These are phyloP conservation scores for Nomada lathburiana DNA, from an alignment of 2,888 invertebrate species.

Conservation along the genomic window DNA sequence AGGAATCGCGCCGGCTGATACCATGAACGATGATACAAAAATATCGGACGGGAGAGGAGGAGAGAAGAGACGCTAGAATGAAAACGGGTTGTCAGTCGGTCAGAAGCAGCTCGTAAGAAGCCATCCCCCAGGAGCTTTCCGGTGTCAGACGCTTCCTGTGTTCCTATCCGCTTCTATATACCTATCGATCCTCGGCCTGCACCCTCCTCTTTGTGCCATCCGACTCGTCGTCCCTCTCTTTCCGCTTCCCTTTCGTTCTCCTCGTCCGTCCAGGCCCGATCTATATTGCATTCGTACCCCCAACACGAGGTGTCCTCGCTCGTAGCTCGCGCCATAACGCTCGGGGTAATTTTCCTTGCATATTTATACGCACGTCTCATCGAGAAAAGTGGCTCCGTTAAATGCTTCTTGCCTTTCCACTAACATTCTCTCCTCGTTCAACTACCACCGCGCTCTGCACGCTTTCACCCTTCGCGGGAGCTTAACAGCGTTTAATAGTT, in stretches of 20 bases:
- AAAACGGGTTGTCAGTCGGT: slow-evolving; percentile 43
- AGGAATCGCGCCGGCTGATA: not conserved
- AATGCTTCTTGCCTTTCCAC: slow-evolving; percentile 44
- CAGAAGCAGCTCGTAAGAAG: slow-evolving; percentile 65
- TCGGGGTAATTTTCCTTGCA: slow-evolving; percentile 71
- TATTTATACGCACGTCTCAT: slow-evolving; percentile 72
- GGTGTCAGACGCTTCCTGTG: slow-evolving; percentile 80
- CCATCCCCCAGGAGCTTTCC: slow-evolving; percentile 76
- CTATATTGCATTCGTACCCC: slow-evolving; percentile 72
- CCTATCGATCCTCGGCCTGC: slow-evolving; percentile 77
- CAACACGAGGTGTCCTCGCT: slow-evolving; percentile 63
- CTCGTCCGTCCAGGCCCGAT: slow-evolving; percentile 53
- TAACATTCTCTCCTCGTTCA: not conserved
- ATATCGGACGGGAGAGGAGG: not conserved
- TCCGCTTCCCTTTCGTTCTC: slow-evolving; percentile 55
- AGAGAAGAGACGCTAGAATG: not conserved
- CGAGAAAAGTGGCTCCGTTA: slow-evolving; percentile 63
- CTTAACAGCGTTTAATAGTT: slow-evolving; percentile 63
- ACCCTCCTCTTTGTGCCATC: slow-evolving; percentile 74
- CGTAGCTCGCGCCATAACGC: slow-evolving; percentile 56
- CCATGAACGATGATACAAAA: not conserved
- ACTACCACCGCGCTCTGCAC: not conserved
- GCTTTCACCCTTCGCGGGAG: not conserved
- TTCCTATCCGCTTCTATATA: slow-evolving; percentile 78
- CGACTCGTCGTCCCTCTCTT: slow-evolving; percentile 70